A percentile compares a stretch with the other conserved stretches of the same genome.
Conservation (phyloP, 2,113 vertebrate genomes). For the Rhombomys opimus region DNA sequence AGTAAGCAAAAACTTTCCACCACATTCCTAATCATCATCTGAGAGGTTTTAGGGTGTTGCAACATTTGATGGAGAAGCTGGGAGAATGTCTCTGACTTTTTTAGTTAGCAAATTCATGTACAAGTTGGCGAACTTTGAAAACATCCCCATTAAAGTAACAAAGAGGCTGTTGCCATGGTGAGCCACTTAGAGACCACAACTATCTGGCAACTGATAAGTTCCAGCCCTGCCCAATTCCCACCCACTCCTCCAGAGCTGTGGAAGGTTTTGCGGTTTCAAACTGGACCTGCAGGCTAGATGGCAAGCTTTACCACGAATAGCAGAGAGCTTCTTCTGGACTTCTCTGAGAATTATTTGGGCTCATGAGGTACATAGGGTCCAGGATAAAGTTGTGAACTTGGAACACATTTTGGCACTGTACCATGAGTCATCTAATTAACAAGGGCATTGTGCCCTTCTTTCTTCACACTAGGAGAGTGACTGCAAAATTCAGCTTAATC, state of each 20-base stretch:
- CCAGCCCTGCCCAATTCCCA: no score
- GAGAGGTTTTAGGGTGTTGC: background rate
- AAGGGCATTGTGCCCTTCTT: constrained; percentile 15
- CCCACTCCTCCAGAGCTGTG: background rate
- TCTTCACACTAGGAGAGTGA: constrained; percentile 22
- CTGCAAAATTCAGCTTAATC: constrained; percentile 54
- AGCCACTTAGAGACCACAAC: background rate
- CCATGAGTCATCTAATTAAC: background rate
- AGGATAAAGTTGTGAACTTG: background rate
- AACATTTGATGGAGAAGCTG: constrained; percentile 2
- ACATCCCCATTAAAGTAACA: background rate
- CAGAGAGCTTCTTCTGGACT: background rate
- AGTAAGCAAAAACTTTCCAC: background rate
- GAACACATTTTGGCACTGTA: background rate
- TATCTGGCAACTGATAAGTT: background rate
- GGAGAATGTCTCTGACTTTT: background rate
- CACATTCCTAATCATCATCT: background rate
- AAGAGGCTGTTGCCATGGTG: background rate
- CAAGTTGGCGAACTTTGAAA: constrained; percentile 19
- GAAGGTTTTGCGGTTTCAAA: background rate
- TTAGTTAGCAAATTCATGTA: constrained; percentile 14
- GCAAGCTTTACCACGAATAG: background rate
- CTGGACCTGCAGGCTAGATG: background rate
- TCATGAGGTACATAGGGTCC: background rate
- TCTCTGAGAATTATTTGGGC: background rate